A percentile compares a stretch with the other conserved stretches of the same genome.
phyloP scores from a whole-genome alignment of 1,140 invertebrate species.

The Mycetomoellerius zeteki region DNA sequence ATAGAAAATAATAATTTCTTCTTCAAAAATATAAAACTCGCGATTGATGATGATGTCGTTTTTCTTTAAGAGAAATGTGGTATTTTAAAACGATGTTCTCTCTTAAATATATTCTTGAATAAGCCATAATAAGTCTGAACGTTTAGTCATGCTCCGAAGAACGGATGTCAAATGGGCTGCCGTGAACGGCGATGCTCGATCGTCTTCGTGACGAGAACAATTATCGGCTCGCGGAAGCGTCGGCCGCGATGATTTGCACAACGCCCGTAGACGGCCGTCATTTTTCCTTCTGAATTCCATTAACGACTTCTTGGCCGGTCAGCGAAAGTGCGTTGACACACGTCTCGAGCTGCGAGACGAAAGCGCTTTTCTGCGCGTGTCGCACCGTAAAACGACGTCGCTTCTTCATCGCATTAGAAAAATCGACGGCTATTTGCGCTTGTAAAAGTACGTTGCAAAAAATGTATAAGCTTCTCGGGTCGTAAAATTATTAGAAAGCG shows the following conservation, averaged over 20 bases:
- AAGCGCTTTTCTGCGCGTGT: slow-evolving; percentile 47
- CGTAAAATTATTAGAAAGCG: slow-evolving; percentile 53
- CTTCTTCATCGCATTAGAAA: background rate
- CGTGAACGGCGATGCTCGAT: slow-evolving; percentile 7
- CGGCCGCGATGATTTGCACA: slow-evolving; percentile 56
- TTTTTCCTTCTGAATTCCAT: slow-evolving; percentile 61
- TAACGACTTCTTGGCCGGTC: slow-evolving; percentile 21
- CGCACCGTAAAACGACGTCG: slow-evolving; percentile 24
- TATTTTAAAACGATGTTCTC: background rate
- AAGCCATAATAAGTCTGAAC: background rate
- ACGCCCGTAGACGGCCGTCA: slow-evolving; percentile 39
- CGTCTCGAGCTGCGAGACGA: slow-evolving; percentile 36
- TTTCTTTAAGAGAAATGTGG: background rate
- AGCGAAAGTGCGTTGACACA: slow-evolving; percentile 55
- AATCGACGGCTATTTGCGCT: slow-evolving; percentile 18
- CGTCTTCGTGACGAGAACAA: slow-evolving; percentile 48
- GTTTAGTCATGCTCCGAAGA: slow-evolving; percentile 23
- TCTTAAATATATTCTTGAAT: background rate
- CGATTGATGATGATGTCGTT: background rate
- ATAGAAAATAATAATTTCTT: background rate
- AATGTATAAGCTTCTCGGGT: slow-evolving; percentile 17
- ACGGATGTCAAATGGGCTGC: slow-evolving; percentile 8
- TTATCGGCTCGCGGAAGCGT: slow-evolving; percentile 50
- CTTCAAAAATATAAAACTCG: slow-evolving; percentile 2
- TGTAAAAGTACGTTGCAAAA: background rate